Evolutionary conservation across 2,113 vertebrate genomes (phyloP).

Genomic region (Furnarius figulus): DNA sequence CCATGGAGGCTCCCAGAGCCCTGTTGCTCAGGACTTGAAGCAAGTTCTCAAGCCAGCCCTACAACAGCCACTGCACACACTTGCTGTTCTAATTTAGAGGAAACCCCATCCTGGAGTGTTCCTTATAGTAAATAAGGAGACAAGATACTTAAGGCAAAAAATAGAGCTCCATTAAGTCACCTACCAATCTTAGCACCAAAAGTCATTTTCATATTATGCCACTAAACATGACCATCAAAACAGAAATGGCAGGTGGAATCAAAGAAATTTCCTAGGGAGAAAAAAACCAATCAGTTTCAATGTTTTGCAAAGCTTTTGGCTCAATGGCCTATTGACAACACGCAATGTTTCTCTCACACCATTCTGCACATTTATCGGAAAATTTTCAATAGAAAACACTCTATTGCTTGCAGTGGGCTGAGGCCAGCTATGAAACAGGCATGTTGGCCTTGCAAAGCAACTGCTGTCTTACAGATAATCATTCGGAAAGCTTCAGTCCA

Average conservation of each 20-base stretch:
- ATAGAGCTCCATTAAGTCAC: background rate
- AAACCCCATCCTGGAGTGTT: background rate
- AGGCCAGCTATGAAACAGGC: background rate
- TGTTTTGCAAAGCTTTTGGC: background rate
- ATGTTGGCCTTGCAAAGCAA: background rate
- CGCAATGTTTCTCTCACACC: background rate
- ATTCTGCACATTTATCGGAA: background rate
- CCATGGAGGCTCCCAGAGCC: background rate
- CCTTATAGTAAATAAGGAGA: background rate
- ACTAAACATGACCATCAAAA: background rate
- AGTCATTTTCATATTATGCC: background rate
- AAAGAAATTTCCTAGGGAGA: background rate
- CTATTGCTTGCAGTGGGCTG: background rate
- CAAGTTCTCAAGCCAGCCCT: background rate
- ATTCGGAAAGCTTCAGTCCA: background rate
- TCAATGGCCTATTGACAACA: background rate
- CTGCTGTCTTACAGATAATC: background rate
- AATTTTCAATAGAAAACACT: background rate
- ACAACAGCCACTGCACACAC: background rate
- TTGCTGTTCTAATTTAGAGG: slow-evolving; percentile 26
- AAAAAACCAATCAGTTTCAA: background rate
- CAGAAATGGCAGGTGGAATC: background rate
- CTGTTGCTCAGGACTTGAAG: background rate
- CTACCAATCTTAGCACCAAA: background rate
- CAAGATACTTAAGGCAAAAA: background rate